Conservation (phyloP, 2,888 invertebrate genomes). For the Cordylochernes scorpioides region DNA sequence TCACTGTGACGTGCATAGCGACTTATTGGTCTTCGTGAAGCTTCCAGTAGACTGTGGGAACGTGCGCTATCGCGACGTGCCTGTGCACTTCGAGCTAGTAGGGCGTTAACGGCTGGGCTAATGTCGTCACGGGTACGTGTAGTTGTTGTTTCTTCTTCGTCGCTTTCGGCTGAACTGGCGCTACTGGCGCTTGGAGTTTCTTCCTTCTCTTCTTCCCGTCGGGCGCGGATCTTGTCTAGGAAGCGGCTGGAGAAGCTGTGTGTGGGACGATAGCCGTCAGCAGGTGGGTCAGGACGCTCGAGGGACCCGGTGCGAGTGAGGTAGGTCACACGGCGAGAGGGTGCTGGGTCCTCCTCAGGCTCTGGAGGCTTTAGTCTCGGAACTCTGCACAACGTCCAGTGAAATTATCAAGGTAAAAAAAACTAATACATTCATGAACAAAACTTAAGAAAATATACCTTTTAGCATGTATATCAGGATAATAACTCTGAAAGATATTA, state of each 20-base stretch:
- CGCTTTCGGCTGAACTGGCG: constrained; percentile 3
- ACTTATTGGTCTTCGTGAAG: not conserved
- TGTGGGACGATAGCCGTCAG: not conserved
- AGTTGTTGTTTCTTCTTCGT: constrained; percentile 4
- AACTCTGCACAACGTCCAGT: too few species aligned
- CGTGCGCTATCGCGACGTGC: constrained; percentile 7
- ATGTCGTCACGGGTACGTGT: constrained; percentile 7
- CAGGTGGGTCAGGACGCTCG: too few species aligned
- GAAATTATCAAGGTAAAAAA: too few species aligned
- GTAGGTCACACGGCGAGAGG: too few species aligned
- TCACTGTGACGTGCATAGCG: not conserved
- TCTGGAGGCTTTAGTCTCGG: too few species aligned
- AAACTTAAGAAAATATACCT: too few species aligned
- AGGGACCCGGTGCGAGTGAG: too few species aligned
- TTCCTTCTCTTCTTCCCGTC: not conserved
- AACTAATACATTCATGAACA: too few species aligned
- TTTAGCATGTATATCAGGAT: too few species aligned
- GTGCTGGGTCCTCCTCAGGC: too few species aligned
- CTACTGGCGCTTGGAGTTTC: constrained; percentile 1
- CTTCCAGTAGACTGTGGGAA: constrained; percentile 4
- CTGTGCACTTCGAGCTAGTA: constrained; percentile 9
- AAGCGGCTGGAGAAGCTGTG: not conserved
- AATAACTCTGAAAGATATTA: too few species aligned
- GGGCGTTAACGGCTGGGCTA: constrained; percentile 8
- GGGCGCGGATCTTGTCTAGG: not conserved